Base-by-base conservation (phyloP, 2,113 vertebrate species). In the Hepsetus odoe region DNA sequence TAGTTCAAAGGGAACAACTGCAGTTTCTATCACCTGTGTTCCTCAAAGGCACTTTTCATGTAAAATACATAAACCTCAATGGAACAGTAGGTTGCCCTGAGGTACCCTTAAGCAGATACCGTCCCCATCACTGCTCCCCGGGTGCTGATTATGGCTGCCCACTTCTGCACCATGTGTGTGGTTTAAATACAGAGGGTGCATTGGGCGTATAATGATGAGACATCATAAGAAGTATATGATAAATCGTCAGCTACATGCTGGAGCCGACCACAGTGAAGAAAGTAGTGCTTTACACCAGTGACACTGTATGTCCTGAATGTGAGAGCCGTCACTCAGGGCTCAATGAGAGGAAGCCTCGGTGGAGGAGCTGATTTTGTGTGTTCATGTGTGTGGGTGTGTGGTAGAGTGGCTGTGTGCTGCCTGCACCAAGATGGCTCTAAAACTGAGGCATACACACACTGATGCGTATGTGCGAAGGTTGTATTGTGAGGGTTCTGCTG, bases 331-430 rank as follows among this genome's bases (percentile, higher is more conserved):
- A 59, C 30, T 62, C 28, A 18, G 30, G 22, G 59, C 20, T 33
- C 59, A 33, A 32, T n/a, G 24, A 65, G 32, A 4, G 32, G 35
- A 38, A n/a, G 24, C 33, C 61, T 65, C 32, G 11, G 30, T 20
- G 35, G 18, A 65, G 61, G 61, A 65, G n/a, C 46, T 53, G 74
- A 67, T 40, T 20, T n/a, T 65, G 61, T 66, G 49, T 24, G 61
- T 33, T 18, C 22, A 20, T 22, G 32, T 30, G 49, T 24, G 74
- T 76, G 74, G n/a, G 62, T 67, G 46, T 56, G 65, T 30, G 74
- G 14, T 20, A 13, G 32, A 38, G 61, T 2, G 10, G 38, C 16
- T 76, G 46, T 42, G 32, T 24, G n/a, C n/a, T n/a, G n/a, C n/a
- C 42, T 65, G 59, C 3, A 33, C 26, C 28, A 24, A 38, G 33